These are phyloP conservation scores for Mastacembelus armatus DNA, from an alignment of 2,797 vertebrate species.

Conservation along the genomic window DNA sequence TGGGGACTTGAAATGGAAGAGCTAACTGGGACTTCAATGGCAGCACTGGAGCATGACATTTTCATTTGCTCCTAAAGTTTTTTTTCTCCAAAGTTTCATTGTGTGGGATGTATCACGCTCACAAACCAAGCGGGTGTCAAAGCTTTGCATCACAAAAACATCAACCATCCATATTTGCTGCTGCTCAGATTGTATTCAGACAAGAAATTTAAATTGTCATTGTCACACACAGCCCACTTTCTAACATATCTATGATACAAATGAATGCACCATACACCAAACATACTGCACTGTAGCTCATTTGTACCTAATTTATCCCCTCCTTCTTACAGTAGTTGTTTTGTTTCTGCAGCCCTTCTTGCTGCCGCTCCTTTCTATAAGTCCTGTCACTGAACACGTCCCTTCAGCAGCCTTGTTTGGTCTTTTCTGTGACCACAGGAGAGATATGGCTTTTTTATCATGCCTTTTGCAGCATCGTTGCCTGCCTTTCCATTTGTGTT, in stretches of 20 bases:
- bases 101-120: constrained; percentile 52
- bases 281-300: neutral
- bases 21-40: constrained; percentile 24
- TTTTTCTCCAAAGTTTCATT: too few relatives aligned
- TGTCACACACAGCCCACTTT: neutral
- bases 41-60: constrained; percentile 62
- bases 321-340: too few relatives aligned
- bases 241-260: neutral
- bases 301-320: too few relatives aligned
- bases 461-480: too few relatives aligned
- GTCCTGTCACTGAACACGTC: too few relatives aligned
- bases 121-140: constrained; percentile 22
- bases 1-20: constrained; percentile 38
- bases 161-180: constrained; percentile 5
- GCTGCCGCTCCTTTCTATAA: too few relatives aligned
- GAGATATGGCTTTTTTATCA: too few relatives aligned
- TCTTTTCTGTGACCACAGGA: too few relatives aligned
- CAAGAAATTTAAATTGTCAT: constrained; percentile 1
- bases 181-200: constrained; percentile 9
- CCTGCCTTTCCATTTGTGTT: too few relatives aligned
- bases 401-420: too few relatives aligned
- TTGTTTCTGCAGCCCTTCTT: too few relatives aligned
- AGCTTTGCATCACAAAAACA: constrained; percentile 30
- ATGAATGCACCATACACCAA: constrained; percentile 1
- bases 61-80: constrained; percentile 58